A percentile compares a stretch with the other conserved stretches of the same genome.
phyloP scores from a whole-genome alignment of 2,888 invertebrate genomes.

The Hyposoter didymator region DNA sequence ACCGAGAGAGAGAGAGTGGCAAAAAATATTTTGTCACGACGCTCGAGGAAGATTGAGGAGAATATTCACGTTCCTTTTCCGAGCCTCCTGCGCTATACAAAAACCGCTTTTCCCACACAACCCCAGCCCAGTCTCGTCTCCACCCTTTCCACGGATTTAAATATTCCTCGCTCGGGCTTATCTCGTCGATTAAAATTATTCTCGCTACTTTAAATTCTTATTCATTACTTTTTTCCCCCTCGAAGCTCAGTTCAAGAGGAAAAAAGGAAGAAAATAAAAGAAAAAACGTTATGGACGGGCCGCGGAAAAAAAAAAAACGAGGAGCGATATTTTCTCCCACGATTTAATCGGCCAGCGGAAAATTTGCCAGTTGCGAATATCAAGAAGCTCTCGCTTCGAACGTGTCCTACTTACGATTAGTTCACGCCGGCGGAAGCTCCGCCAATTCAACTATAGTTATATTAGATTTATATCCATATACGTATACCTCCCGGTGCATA shows the following conservation, averaged over 20 bases:
- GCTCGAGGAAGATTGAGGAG: conserved; percentile 32
- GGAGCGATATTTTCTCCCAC: conserved; percentile 16
- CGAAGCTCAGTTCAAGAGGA: neutral
- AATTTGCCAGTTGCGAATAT: conserved; percentile 59
- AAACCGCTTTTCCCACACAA: conserved; percentile 20
- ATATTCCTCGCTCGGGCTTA: conserved; percentile 55
- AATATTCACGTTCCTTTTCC: conserved; percentile 27
- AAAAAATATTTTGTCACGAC: conserved; percentile 27
- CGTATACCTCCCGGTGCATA: neutral
- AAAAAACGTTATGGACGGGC: too few relatives aligned
- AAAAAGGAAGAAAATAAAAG: neutral
- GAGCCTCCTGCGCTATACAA: conserved; percentile 19
- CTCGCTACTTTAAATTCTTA: conserved; percentile 53
- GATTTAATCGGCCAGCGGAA: conserved; percentile 53
- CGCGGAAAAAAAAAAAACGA: neutral
- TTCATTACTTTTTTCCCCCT: conserved; percentile 24
- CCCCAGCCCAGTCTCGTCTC: neutral
- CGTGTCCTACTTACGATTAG: conserved; percentile 69
- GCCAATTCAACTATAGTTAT: conserved; percentile 58
- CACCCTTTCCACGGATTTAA: conserved; percentile 44
- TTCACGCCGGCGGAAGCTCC: conserved; percentile 60
- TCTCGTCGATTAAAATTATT: conserved; percentile 60
- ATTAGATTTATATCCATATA: conserved; percentile 13
- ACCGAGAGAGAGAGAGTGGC: neutral
- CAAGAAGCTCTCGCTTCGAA: conserved; percentile 48